phyloP scores from a whole-genome alignment of 2,113 vertebrate genomes.

The Cyprinodon tularosa region DNA sequence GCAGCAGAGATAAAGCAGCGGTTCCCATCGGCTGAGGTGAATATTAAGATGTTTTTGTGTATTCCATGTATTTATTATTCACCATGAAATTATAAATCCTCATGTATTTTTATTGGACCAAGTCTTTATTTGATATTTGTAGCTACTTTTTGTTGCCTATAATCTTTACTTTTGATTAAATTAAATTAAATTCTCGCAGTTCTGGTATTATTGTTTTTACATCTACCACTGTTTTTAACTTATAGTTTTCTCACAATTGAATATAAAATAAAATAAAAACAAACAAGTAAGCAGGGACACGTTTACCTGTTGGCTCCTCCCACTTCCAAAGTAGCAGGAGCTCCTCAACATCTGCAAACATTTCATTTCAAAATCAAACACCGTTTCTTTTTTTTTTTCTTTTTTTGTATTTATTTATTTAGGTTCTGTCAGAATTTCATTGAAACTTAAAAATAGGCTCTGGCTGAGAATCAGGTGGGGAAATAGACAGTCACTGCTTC shows the following conservation, averaged over 20 bases:
- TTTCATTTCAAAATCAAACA: background rate
- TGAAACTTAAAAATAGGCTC: too few relatives aligned
- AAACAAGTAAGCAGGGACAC: conserved; percentile 17
- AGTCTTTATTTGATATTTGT: background rate
- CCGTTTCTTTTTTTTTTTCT: background rate
- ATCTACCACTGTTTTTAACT: background rate
- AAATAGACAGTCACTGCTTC: background rate
- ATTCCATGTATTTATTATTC: too few relatives aligned
- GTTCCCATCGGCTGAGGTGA: background rate
- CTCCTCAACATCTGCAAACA: background rate
- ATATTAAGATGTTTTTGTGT: too few relatives aligned
- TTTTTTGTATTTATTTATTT: too few relatives aligned
- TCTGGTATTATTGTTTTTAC: background rate
- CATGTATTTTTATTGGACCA: background rate
- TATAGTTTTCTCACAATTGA: too few relatives aligned
- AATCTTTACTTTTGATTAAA: too few relatives aligned
- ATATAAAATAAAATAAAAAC: background rate
- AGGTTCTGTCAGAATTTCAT: too few relatives aligned
- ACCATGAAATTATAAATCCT: background rate
- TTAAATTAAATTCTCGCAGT: too few relatives aligned
- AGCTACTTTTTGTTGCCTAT: too few relatives aligned
- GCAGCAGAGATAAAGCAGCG: conserved; percentile 17
- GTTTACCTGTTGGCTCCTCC: conserved; percentile 46
- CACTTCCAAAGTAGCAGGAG: background rate
- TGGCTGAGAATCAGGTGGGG: background rate